Conservation (phyloP, 2,113 vertebrate species). For the Nibea coibor region DNA sequence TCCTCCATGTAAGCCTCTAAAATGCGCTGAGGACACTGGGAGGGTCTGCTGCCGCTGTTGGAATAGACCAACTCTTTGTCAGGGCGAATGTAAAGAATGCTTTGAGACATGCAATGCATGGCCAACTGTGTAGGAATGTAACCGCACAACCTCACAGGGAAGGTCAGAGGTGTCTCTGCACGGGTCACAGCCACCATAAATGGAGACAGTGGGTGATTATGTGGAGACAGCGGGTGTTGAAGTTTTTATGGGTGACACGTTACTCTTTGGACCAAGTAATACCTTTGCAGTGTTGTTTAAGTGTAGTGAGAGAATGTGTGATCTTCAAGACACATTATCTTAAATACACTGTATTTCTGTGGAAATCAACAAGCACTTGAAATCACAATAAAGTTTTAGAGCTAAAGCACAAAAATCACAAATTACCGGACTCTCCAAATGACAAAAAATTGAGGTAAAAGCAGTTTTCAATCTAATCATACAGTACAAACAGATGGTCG, state of each 20-base stretch:
- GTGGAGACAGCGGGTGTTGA: background rate
- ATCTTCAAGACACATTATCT: background rate
- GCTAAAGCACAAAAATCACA: background rate
- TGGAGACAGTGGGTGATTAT: background rate
- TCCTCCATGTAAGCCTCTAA: background rate
- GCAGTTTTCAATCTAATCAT: background rate
- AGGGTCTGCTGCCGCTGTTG: background rate
- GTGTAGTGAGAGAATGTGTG: background rate
- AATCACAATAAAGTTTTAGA: background rate
- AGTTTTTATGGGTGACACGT: slow-evolving; percentile 7
- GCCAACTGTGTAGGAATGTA: slow-evolving; percentile 28
- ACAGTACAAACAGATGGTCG: background rate
- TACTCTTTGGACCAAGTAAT: no score
- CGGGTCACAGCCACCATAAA: slow-evolving; percentile 7
- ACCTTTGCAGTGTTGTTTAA: no score
- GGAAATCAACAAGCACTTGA: background rate
- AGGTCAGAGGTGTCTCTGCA: slow-evolving; percentile 9
- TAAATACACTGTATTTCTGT: background rate
- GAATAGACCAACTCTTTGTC: slow-evolving; percentile 13
- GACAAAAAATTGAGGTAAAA: background rate
- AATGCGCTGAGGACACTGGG: slow-evolving; percentile 16
- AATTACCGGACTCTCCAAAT: background rate
- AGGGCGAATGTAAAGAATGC: slow-evolving; percentile 4
- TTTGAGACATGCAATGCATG: slow-evolving; percentile 15
- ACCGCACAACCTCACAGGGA: background rate